Conservation (phyloP, 2,113 vertebrate species). For the Odontesthes bonariensis region DNA sequence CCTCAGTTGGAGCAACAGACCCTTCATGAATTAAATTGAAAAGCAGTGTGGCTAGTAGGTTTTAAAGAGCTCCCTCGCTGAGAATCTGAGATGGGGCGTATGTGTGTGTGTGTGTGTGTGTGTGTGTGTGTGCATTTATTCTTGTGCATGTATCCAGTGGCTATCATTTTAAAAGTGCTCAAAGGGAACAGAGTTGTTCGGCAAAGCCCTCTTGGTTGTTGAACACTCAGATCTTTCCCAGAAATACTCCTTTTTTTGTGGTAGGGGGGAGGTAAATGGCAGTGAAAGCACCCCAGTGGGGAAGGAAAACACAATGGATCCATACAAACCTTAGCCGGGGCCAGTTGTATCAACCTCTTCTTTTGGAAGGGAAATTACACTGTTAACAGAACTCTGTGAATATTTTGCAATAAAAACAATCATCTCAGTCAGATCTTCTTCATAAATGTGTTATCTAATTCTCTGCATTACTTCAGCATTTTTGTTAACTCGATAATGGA, state of each 20-base stretch:
- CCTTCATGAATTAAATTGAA: constrained; percentile 60
- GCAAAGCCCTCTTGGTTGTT: constrained; percentile 64
- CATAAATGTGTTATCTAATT: constrained; percentile 26
- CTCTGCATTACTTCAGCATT: constrained; percentile 2
- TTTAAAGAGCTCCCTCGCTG: constrained; percentile 47
- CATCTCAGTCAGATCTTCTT: constrained; percentile 14
- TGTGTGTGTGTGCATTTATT: not conserved
- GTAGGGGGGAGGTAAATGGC: constrained; percentile 70
- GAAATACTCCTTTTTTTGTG: constrained; percentile 73
- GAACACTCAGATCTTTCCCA: constrained; percentile 65
- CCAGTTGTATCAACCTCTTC: constrained; percentile 58
- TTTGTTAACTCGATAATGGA: constrained; percentile 2
- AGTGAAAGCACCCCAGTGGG: constrained; percentile 70
- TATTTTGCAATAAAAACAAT: constrained; percentile 36
- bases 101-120: constrained; percentile 9
- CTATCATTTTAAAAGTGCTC: constrained; percentile 62
- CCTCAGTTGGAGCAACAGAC: constrained; percentile 21
- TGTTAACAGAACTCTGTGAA: constrained; percentile 40
- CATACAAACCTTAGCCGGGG: constrained; percentile 63
- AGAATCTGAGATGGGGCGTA: constrained; percentile 14
- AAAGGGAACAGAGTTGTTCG: constrained; percentile 67
- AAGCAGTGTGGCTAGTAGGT: constrained; percentile 28
- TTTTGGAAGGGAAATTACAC: constrained; percentile 58
- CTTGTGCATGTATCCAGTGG: constrained; percentile 17
- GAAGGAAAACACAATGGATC: constrained; percentile 69